These are phyloP conservation scores for Dendrocincla fuliginosa DNA, from an alignment of 2,797 vertebrate species.

Conservation along the genomic window DNA sequence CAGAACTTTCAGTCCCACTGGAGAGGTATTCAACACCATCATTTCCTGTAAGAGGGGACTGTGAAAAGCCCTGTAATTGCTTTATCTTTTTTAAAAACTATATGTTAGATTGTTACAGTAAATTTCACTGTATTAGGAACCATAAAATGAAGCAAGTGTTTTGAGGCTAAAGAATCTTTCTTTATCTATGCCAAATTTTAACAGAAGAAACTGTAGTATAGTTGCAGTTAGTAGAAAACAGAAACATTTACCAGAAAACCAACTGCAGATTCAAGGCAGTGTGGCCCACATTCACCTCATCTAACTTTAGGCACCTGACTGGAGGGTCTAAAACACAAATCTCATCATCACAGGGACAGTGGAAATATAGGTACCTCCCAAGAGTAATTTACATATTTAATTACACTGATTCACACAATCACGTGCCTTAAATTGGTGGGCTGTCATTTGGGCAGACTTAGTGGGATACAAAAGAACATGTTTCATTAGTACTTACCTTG, in stretches of 20 bases:
- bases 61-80: slow-evolving; percentile 43
- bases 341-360: neutral
- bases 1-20: neutral
- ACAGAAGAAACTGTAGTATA: neutral
- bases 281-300: neutral
- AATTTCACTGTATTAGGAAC: slow-evolving; percentile 5
- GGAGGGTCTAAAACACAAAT: neutral
- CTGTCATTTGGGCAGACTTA: neutral
- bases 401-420: neutral
- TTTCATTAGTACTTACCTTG: slow-evolving; percentile 71
- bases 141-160: slow-evolving; percentile 6
- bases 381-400: neutral
- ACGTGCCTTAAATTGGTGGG: neutral
- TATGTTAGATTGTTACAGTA: neutral
- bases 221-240: neutral
- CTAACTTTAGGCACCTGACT: neutral
- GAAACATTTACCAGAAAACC: neutral
- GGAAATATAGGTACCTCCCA: neutral
- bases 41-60: neutral
- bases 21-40: neutral
- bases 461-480: neutral
- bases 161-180: neutral
- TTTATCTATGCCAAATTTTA: neutral
- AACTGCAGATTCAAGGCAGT: neutral
- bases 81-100: slow-evolving; percentile 8